Percentiles rank a stretch among this genome's conserved stretches.
Evolutionary conservation across 2,797 vertebrate genomes (phyloP).

Genomic region (Lophotriccus pileatus): DNA sequence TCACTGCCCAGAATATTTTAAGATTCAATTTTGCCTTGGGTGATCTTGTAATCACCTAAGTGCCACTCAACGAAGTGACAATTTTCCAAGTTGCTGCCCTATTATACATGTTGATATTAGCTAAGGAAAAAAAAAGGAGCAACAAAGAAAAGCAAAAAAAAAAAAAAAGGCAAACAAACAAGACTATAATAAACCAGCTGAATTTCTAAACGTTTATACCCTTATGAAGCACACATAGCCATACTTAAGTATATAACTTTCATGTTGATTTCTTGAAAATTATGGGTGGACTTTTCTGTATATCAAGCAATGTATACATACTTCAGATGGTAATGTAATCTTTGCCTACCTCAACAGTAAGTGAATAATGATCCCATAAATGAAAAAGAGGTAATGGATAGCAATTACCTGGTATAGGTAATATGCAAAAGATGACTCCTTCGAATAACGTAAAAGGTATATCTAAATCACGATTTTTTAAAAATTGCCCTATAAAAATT

Average conservation of each 20-base stretch:
- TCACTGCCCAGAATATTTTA: not conserved
- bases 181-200: not conserved
- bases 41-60: not conserved
- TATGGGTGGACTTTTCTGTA: not conserved
- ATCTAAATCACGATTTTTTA: not conserved
- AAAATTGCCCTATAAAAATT: not conserved
- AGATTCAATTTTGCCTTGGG: not conserved
- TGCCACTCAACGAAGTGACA: not conserved
- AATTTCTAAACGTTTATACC: not conserved
- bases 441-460: not conserved
- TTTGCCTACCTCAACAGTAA: not conserved
- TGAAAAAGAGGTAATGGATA: not conserved
- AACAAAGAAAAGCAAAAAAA: not conserved
- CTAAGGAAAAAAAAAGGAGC: not conserved
- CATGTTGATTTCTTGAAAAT: not conserved
- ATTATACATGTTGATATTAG: not conserved
- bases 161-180: not conserved
- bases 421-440: not conserved
- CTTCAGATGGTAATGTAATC: not conserved
- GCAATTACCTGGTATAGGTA: not conserved
- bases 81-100: not conserved
- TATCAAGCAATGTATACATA: not conserved
- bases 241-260: not conserved
- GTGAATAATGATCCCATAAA: not conserved
- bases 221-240: not conserved